Evolutionary conservation across 2,113 vertebrate species (phyloP), one percentile per base, ranked within the genome.

Genomic region (Hypocryptadius cinnamomeus): DNA sequence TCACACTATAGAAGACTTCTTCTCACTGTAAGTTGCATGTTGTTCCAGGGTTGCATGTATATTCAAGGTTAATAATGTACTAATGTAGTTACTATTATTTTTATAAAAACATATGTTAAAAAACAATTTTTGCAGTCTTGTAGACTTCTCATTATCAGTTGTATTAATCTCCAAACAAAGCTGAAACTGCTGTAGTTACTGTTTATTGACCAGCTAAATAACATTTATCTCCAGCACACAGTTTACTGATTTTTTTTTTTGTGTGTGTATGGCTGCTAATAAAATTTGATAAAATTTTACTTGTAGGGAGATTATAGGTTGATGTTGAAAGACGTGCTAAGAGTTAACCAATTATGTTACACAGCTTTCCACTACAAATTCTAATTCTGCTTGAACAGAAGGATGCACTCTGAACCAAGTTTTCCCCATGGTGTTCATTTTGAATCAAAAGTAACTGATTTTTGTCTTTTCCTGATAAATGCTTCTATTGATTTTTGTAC

Each of bases 401-500:
- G 27, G 45, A 47, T 42, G 10, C 23, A 23, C 59, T 72, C 56
- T 63, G 51, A 92, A 82, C 35, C 15, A 47, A 25, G 33, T 82
- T 91, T 72, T 54, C 30, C 30, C 30, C 19, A 37, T 1, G 14
- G 42, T 71, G 9, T 77, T 94, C 0, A 11, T 85, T 87, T 59
- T 66, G 66, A 87, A 79, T 89, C 30, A 70, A 73, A 92, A 87
- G 42, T 69, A 91, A 72, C 40, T 63, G 35, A 40, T 59, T 89
- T 94, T 90, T 74, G 35, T 28, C 39, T 86, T 89, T 79, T 76
- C 30, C 19, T 92, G 54, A 87, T 91, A 93, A 96, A 83, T 44
- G 28, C 8, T 79, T 87, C 30, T 92, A 76, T 93, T 94, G 87
- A 85, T 91, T 93, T 94, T 66, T 79, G 70, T 71, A 40, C 51